phyloP scores from a whole-genome alignment of 1,140 invertebrate species.

The Halotydeus destructor region DNA sequence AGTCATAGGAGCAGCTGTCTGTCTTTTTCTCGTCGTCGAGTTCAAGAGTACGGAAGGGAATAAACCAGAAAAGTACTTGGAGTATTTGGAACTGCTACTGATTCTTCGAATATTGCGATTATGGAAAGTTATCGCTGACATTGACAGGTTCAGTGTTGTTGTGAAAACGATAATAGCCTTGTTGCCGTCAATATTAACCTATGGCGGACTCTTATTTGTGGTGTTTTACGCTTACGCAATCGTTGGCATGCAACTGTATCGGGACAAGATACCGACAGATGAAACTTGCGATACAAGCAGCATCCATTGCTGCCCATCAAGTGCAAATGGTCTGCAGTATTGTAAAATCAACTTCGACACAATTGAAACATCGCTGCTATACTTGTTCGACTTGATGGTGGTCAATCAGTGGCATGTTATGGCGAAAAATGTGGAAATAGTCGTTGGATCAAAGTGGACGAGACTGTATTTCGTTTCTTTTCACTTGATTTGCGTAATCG shows the following conservation, averaged over 20 bases:
- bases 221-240: slow-evolving; percentile 34
- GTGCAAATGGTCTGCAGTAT: slow-evolving; percentile 23
- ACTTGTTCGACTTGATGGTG: slow-evolving; percentile 32
- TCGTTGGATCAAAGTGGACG: slow-evolving; percentile 20
- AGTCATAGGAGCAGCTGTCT: slow-evolving; percentile 28
- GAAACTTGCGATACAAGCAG: slow-evolving; percentile 20
- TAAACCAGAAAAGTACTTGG: slow-evolving; percentile 17
- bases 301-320: slow-evolving; percentile 5
- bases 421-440: slow-evolving; percentile 1
- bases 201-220: slow-evolving; percentile 31
- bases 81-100: slow-evolving; percentile 26
- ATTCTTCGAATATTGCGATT: slow-evolving; percentile 29
- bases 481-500: slow-evolving; percentile 31
- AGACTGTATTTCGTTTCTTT: slow-evolving; percentile 31
- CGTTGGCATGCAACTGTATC: slow-evolving; percentile 32
- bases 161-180: slow-evolving; percentile 30
- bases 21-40: slow-evolving; percentile 12
- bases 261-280: slow-evolving; percentile 21
- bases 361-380: slow-evolving; percentile 27
- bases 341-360: slow-evolving; percentile 35
- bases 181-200: slow-evolving; percentile 29
- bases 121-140: slow-evolving; percentile 29
- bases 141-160: slow-evolving; percentile 30
- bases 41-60: not conserved
- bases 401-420: slow-evolving; percentile 34